phyloP scores from a whole-genome alignment of 2,888 invertebrate species.

The Himalopsyche tibetana region DNA sequence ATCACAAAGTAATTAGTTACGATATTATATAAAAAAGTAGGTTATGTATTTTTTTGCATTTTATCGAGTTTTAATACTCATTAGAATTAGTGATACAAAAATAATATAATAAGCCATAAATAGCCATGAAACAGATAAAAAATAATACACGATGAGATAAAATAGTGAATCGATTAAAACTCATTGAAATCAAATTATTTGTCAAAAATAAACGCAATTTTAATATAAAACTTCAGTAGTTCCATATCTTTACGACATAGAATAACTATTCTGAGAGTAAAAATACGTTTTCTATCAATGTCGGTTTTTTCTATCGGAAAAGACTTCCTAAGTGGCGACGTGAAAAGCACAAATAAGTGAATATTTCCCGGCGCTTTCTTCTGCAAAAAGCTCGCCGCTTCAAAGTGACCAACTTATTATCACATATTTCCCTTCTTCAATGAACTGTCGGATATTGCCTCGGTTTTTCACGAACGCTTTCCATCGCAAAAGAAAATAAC shows the following conservation, averaged over 20 bases:
- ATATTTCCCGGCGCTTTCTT: slow-evolving; percentile 55
- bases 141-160: too few species aligned
- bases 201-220: neutral
- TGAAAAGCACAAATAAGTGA: slow-evolving; percentile 58
- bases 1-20: too few species aligned
- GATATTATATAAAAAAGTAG: too few species aligned
- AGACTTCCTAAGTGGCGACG: slow-evolving; percentile 46
- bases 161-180: too few species aligned
- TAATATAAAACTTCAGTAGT: neutral
- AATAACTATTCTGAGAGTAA: slow-evolving; percentile 20
- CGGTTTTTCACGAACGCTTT: slow-evolving; percentile 26
- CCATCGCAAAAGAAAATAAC: slow-evolving; percentile 26
- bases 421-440: slow-evolving; percentile 34
- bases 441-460: slow-evolving; percentile 25
- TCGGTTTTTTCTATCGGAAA: neutral
- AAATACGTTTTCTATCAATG: slow-evolving; percentile 4
- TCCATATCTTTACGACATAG: neutral
- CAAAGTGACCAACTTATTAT: slow-evolving; percentile 30
- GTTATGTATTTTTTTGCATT: too few species aligned
- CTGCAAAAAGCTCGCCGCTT: slow-evolving; percentile 48
- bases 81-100: too few species aligned
- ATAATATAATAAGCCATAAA: too few species aligned
- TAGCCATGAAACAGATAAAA: too few species aligned
- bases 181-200: neutral
- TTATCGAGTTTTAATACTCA: too few species aligned